Evolutionary conservation across 2,113 vertebrate genomes (phyloP).

Genomic region (Grallaria varia): DNA sequence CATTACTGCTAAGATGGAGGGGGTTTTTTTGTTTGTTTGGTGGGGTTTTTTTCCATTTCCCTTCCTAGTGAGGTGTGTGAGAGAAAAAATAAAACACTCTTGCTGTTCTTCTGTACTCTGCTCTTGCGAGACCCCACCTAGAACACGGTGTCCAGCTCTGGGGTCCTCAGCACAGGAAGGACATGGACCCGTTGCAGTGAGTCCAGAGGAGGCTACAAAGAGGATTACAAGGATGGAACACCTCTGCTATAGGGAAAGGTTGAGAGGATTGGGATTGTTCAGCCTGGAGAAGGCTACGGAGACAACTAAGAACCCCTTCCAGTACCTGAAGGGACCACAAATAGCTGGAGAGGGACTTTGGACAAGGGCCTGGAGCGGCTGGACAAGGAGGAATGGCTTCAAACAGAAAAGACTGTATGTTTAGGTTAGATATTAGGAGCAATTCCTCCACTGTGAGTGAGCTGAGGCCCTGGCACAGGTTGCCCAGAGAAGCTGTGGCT

Average conservation of each 20-base stretch:
- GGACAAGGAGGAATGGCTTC: neutral
- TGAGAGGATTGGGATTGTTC: neutral
- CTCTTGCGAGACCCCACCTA: neutral
- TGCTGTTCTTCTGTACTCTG: neutral
- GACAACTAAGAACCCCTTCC: neutral
- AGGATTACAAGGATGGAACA: neutral
- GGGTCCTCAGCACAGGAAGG: neutral
- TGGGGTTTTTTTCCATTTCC: rapidly evolving
- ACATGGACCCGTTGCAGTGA: neutral
- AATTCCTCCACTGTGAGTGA: neutral
- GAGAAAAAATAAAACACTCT: neutral
- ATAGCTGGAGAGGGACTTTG: neutral
- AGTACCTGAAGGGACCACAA: neutral
- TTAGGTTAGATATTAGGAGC: rapidly evolving
- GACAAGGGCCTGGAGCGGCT: neutral
- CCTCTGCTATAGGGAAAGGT: neutral
- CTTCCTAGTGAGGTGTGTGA: neutral
- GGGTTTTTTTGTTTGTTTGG: neutral
- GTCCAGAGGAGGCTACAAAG: neutral
- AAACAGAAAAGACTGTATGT: neutral
- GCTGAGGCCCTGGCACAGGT: rapidly evolving
- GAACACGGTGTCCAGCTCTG: neutral
- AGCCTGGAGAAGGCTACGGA: neutral
- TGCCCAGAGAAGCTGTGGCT: neutral
- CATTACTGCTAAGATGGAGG: neutral